These are phyloP conservation scores for Bagarius yarrelli DNA, from an alignment of 2,113 vertebrate species.

Conservation along the genomic window DNA sequence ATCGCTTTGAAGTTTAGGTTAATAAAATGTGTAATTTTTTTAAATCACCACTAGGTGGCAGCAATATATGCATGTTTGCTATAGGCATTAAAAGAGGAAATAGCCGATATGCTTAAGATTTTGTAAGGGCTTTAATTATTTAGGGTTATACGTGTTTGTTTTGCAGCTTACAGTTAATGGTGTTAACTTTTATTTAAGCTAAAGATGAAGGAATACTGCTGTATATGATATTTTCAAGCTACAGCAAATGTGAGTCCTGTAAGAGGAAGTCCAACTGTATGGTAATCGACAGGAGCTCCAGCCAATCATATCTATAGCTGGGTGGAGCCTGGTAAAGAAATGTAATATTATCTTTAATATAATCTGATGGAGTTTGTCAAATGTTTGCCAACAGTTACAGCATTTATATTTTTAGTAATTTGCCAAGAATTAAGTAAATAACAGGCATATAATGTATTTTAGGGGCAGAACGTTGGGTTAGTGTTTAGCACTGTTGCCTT, in stretches of 20 bases:
- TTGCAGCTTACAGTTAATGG: neutral
- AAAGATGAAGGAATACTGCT: neutral
- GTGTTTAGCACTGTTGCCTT: no score
- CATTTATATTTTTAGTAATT: neutral
- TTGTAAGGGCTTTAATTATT: neutral
- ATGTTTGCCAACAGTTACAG: no score
- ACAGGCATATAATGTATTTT: neutral
- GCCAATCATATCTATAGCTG: neutral
- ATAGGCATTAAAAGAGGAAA: neutral
- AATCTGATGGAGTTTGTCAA: neutral
- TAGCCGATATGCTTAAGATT: neutral
- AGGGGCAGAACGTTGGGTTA: no score
- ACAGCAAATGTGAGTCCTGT: neutral
- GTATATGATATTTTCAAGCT: neutral
- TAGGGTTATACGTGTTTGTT: neutral
- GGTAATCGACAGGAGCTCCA: neutral
- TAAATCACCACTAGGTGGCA: conserved; percentile 60
- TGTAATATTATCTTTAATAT: no score
- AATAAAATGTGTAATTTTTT: neutral
- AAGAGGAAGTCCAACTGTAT: neutral
- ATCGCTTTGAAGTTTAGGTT: neutral
- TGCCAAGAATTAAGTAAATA: neutral
- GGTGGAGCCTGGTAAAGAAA: no score
- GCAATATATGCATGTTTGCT: neutral
- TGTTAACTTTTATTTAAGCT: neutral